These are phyloP conservation scores for Celastrina argiolus DNA, from an alignment of 2,888 invertebrate genomes.

Conservation along the genomic window DNA sequence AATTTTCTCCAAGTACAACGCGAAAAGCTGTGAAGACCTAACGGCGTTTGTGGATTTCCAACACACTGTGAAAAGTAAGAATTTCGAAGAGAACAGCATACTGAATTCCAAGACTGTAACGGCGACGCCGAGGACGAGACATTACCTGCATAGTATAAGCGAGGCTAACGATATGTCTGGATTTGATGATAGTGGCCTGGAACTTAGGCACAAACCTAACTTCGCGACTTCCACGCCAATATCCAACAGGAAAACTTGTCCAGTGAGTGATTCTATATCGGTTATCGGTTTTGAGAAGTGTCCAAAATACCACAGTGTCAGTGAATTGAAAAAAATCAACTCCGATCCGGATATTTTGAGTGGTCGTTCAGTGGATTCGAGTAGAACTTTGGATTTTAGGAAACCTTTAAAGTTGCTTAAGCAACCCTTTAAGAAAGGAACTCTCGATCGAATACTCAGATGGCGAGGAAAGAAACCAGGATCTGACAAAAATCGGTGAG, in stretches of 20 bases:
- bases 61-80: conserved; percentile 55
- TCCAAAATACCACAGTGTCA: conserved; percentile 47
- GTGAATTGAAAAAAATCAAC: conserved; percentile 57
- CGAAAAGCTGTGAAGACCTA: conserved; percentile 67
- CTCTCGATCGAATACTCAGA: conserved; percentile 63
- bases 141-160: conserved; percentile 55
- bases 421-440: conserved; percentile 60
- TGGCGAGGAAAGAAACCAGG: conserved; percentile 65
- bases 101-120: conserved; percentile 53
- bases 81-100: conserved; percentile 66
- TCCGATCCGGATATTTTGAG: conserved; percentile 65
- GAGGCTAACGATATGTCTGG: conserved; percentile 51
- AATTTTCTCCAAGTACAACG: conserved; percentile 57
- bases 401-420: conserved; percentile 62
- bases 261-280: conserved; percentile 52
- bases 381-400: conserved; percentile 54
- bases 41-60: conserved; percentile 61
- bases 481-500: conserved; percentile 56
- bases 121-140: conserved; percentile 39
- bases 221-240: conserved; percentile 65
- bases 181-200: conserved; percentile 57
- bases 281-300: conserved; percentile 61
- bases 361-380: conserved; percentile 45
- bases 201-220: conserved; percentile 46
- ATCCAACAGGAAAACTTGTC: conserved; percentile 57